phyloP scores from a whole-genome alignment of 2,797 vertebrate species.

The Bradypus variegatus region DNA sequence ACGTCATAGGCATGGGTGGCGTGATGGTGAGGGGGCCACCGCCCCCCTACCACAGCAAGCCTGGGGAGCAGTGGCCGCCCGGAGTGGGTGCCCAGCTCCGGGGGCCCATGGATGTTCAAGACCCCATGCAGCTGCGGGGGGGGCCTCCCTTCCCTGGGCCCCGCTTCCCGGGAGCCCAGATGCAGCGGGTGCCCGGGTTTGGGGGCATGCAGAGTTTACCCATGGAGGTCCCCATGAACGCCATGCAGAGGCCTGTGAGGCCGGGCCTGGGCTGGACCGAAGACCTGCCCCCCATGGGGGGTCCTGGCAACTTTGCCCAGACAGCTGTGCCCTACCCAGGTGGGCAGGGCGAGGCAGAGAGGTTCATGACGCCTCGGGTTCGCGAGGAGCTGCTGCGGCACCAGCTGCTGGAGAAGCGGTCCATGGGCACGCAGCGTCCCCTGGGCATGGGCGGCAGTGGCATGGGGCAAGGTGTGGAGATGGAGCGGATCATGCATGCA shows the following conservation, averaged over 20 bases:
- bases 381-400: conserved; percentile 90
- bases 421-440: conserved; percentile 82
- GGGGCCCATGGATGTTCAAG: conserved; percentile 82
- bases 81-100: conserved; percentile 80
- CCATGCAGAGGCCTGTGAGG: conserved; percentile 80
- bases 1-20: conserved; percentile 76
- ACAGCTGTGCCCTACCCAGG: conserved; percentile 79
- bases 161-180: conserved; percentile 86
- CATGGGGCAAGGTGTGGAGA: conserved; percentile 80
- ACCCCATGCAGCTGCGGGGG: conserved; percentile 77
- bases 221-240: conserved; percentile 84
- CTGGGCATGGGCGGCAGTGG: conserved; percentile 67
- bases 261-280: conserved; percentile 90
- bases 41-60: conserved; percentile 95
- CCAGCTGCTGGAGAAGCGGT: conserved; percentile 88
- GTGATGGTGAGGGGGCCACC: conserved; percentile 93
- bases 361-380: conserved; percentile 80
- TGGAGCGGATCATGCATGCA: conserved; percentile 84
- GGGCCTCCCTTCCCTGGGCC: conserved; percentile 82
- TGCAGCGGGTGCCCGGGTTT: conserved; percentile 78
- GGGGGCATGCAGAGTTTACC: conserved; percentile 83
- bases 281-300: conserved; percentile 86
- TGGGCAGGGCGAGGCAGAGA: conserved; percentile 86
- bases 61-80: conserved; percentile 83
- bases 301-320: conserved; percentile 82